Evolutionary conservation across 2,113 vertebrate genomes (phyloP).

Genomic region (Alethe castanea): DNA sequence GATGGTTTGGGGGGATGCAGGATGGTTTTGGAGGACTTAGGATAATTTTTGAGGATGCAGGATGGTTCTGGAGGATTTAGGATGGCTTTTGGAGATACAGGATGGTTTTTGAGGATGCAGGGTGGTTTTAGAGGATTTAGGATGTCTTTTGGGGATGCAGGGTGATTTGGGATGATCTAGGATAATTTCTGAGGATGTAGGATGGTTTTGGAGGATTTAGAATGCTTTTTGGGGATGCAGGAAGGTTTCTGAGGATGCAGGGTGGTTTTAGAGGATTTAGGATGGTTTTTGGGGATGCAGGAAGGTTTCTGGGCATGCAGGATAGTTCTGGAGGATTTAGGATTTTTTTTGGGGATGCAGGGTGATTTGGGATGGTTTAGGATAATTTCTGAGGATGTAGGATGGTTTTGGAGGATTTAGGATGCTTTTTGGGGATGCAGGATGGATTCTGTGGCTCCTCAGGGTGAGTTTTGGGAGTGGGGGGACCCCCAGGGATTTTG

Average conservation of each 20-base stretch:
- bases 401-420: not conserved
- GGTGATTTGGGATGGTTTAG: not conserved
- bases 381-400: not conserved
- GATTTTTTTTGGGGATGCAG: not conserved
- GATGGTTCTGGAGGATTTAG: not conserved
- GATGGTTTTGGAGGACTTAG: not conserved
- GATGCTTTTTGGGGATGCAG: rapidly evolving
- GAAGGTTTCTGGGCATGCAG: too few species aligned
- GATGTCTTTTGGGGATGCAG: rapidly evolving
- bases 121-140: rapidly evolving
- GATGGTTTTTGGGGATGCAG: too few species aligned
- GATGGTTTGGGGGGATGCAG: not conserved
- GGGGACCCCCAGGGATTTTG: not conserved
- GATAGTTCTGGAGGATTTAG: too few species aligned
- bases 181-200: rapidly evolving
- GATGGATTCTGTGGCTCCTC: rapidly evolving
- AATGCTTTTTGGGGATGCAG: too few species aligned
- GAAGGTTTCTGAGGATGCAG: too few species aligned
- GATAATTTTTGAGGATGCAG: not conserved
- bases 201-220: too few species aligned
- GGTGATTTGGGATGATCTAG: too few species aligned
- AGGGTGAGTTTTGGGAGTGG: rapidly evolving
- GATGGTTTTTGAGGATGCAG: not conserved
- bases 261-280: too few species aligned
- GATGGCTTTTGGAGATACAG: not conserved